Base-by-base conservation (phyloP, 1,140 invertebrate species). In the Samia ricini region DNA sequence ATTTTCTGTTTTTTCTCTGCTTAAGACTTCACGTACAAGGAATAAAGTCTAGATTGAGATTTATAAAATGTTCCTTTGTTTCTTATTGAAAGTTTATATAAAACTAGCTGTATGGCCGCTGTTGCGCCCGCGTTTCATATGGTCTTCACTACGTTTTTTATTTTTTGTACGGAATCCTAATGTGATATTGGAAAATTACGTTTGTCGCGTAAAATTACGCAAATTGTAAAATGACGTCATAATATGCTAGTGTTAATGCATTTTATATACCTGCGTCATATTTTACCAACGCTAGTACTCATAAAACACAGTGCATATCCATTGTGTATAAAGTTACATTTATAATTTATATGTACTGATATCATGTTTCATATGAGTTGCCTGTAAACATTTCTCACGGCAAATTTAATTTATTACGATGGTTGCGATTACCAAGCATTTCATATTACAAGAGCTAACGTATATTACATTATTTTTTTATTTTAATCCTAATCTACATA, bases 391-490 rank as follows among this genome's bases (percentile, higher is more conserved):
- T 57, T 56, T 67, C 68, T 79, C 71, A 56, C 74, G 57, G 76
- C 75, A 76, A 81, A 86, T 82, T 81, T 77, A 83, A 86, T 84
- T 81, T 73, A 78, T 76, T 83, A 75, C 63, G 66, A 10, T 51
- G 49, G 6, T 29, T 29, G 10, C 26, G 26, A 29, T 29, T 29
- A 8, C 10, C 26, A 29, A 29, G 1, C 4, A 5, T 29, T 29
- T 5, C 26, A 29, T 8, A 0, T 29, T 2, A 8, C 26, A 29
- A 29, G 26, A 29, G 10, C 26, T 0, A 29, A 1, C 10, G 26
- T 29, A 29, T 10, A 29, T 29, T 1, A n/a, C n/a, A n/a, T n/a
- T 5, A 5, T 29, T 8, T 1, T 5, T 29, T 29, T 29, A 29
- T 2, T 29, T 29, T 2, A 29, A 5, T 29, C 10, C 6, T 10